A percentile compares a stretch with the other conserved stretches of the same genome.
phyloP scores from a whole-genome alignment of 2,888 invertebrate species.

The Pyrrhosoma nymphula region DNA sequence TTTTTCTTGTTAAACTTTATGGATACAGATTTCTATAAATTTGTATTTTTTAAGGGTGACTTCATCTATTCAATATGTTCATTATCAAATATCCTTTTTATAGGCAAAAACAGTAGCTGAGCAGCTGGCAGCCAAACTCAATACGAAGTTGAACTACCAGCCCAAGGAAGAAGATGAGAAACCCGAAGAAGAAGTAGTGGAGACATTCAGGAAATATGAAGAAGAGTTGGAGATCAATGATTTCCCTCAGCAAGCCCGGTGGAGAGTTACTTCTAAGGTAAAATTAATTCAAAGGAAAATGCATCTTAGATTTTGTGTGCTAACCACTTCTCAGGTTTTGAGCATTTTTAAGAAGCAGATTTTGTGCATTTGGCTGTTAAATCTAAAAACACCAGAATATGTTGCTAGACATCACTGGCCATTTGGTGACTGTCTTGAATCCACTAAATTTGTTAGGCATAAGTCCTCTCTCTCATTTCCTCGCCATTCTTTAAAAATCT shows the following conservation, averaged over 20 bases:
- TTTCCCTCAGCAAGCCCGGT: slow-evolving; percentile 99
- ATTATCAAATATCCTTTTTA: slow-evolving; percentile 36
- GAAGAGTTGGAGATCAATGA: slow-evolving; percentile 99
- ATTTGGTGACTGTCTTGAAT: too few species aligned
- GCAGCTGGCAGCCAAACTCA: slow-evolving; percentile 97
- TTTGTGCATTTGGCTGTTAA: neutral
- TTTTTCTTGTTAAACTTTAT: too few species aligned
- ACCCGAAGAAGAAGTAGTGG: slow-evolving; percentile 80
- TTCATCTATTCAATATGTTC: neutral
- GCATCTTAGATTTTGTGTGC: neutral
- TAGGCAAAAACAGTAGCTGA: slow-evolving; percentile 97
- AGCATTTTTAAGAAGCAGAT: too few species aligned
- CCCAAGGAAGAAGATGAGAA: slow-evolving; percentile 92
- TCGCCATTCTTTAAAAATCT: too few species aligned
- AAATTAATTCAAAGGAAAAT: slow-evolving; percentile 60
- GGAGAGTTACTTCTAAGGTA: slow-evolving; percentile 98
- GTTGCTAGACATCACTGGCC: too few species aligned
- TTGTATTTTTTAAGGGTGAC: too few species aligned
- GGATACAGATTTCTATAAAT: too few species aligned
- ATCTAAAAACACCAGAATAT: too few species aligned
- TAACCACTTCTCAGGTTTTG: neutral
- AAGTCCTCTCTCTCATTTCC: too few species aligned
- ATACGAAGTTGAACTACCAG: slow-evolving; percentile 97
- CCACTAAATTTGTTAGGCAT: too few species aligned
- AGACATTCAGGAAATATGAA: slow-evolving; percentile 94